Evolutionary conservation across 2,797 vertebrate genomes (phyloP).

Genomic region (Halcyon badia): DNA sequence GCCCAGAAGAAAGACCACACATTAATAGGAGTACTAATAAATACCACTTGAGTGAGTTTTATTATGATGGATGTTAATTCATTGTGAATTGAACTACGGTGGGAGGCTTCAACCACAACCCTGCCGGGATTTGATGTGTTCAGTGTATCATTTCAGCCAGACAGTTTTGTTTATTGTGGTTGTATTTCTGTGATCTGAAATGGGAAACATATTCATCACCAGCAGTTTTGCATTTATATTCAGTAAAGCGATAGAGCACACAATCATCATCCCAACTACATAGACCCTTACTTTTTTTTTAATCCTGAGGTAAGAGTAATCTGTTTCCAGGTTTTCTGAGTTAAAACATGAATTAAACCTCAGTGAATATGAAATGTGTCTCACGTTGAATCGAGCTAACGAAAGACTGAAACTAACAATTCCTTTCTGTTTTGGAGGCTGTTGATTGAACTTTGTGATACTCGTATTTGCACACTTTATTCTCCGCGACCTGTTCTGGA

Average conservation of each 20-base stretch:
- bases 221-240: slow-evolving; percentile 15
- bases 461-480: slow-evolving; percentile 54
- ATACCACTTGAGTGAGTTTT: slow-evolving; percentile 20
- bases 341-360: not conserved
- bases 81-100: not conserved
- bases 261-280: not conserved
- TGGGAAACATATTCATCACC: not conserved
- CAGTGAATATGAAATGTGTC: not conserved
- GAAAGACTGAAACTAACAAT: not conserved
- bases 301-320: not conserved
- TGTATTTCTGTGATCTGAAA: slow-evolving; percentile 24
- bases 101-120: not conserved
- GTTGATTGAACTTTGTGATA: slow-evolving; percentile 59
- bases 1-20: slow-evolving; percentile 28
- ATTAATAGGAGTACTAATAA: not conserved
- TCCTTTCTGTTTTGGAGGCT: slow-evolving; percentile 56
- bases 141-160: slow-evolving; percentile 2
- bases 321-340: not conserved
- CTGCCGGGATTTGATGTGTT: slow-evolving; percentile 21
- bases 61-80: not conserved
- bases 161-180: slow-evolving; percentile 34
- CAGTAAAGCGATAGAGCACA: not conserved
- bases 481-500: slow-evolving; percentile 74
- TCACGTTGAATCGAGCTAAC: not conserved
- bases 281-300: not conserved